Evolutionary conservation across 2,113 vertebrate species (phyloP), one percentile per base, ranked within the genome.

Genomic region (Indicator indicator): DNA sequence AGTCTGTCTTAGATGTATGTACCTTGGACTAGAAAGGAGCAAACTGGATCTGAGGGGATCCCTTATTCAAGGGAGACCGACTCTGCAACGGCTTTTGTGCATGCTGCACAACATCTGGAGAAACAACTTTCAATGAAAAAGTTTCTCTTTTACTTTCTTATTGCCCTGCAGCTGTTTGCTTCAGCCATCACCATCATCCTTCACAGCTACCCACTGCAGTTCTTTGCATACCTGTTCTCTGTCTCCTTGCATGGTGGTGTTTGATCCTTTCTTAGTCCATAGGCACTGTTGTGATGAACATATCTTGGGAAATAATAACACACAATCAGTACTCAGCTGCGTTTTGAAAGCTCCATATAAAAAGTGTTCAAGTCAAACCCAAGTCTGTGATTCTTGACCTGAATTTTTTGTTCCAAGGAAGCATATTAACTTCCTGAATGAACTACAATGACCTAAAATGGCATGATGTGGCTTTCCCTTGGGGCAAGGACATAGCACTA

Each of bases 261-360:
- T 32, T 55, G 67, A 55, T 36, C n/a, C 88, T 89, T 82, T 50
- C 69, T 62, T 36, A 7, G 44, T 33, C 59, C 8, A 0, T 11
- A 69, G 68, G 27, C 2, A 10, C 46, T 77, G 60, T 18, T 78
- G 21, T 7, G 32, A 33, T 33, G 28, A 80, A 65, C 9, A 9
- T 2, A 13, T 32, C 32, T 46, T 60, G 24, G 32, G 52, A 52
- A 93, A 33, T 10, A 33, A 27, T 27, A n/a, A 63, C 24, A 32
- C 0, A 0, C 0, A 3, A 28, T 59, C 32, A 24, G 1, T 32
- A 21, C 15, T 79, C 28, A 67, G 27, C 11, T 69, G 50, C 20
- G 4, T 89, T 94, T 88, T 76, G n/a, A 70, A 83, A 85, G 46
- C 15, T 67, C 30, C 12, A 2, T 30, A 7, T 30, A 52, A 59